Base-by-base conservation (phyloP, 2,888 invertebrate species). In the Drosophila subquinaria region DNA sequence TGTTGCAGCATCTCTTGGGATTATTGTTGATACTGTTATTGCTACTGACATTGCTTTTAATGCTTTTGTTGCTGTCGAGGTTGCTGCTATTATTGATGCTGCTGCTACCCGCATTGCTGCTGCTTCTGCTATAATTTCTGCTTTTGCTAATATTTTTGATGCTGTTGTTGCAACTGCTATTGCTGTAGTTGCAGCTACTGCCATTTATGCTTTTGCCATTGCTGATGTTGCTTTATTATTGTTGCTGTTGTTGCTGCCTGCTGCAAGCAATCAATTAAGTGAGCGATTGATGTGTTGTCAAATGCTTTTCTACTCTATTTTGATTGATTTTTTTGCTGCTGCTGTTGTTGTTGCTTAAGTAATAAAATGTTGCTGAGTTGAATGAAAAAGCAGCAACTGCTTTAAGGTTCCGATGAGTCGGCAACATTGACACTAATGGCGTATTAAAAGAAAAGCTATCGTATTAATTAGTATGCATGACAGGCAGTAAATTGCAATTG, bases 191-290 rank as follows among this genome's bases (percentile, higher is more conserved):
- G n/a, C 11, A 51, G 20, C 13, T 56, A 45, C 13, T 43, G n/a
- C 11, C 36, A 20, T 6, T 11, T 11, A n/a, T 36, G 20, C 6
- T 15, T 1, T 15, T 47, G 45, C 13, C 27, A 6, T 9, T 51
- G 43, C 35, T 48, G 55, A 4, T 35, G 36, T 9, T 61, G 35
- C 40, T 40, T 10, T 23, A 17, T n/a, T 50, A 15, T 3, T 42
- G 38, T 4, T 11, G 23, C 40, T 52, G 45, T 20, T 65, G 57
- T 36, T 66, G 59, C 33, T 62, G 67, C 4, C 10, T 47, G 57
- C 43, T 50, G 67, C 64, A 68, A 71, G 81, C 81, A 81, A 89
- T 84, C 84, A 89, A 89, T 84, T 84, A 71, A 69, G 48, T 57
- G 45, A 36, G 47, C 69, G 47, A 76, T 69, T 62, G 81, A 73